Evolutionary conservation across 2,888 invertebrate genomes (phyloP), one percentile per base, ranked within the genome.

Genomic region (Leucania comma): DNA sequence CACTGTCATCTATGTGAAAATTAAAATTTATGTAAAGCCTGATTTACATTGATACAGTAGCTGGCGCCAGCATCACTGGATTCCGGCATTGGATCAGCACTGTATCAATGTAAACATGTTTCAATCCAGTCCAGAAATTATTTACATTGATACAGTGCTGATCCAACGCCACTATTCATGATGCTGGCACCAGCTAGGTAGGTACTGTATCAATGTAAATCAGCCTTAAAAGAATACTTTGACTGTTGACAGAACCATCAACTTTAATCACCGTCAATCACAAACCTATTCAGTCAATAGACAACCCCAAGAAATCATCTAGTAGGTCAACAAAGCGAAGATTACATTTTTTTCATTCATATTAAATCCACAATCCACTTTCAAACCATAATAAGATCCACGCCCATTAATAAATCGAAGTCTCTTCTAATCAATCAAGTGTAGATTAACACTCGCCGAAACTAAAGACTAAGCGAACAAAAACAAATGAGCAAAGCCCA

Each of bases 371-470:
- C 89, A 90, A 87, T 86, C 81, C 81, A 86, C 87, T 85, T 84
- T 82, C 84, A 80, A 87, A 87, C 83, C 65, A 84, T 88, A 89
- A 89, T 88, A 87, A 87, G 83, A 82, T 83, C 87, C 83, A 86
- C 93, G 91, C 93, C 93, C 90, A 87, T 82, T 85, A 78, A 84
- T 85, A 88, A 88, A 90, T 92, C 90, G 89, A 85, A 89, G 88
- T 91, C 85, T 82, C 85, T 86, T 89, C 92, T 91, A 95, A 96
- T 96, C 95, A 95, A 96, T 96, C 95, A 96, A 94, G 90, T 90
- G 90, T 87, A 93, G 92, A 95, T 94, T 93, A 94, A 93, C 94
- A 92, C 93, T 92, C 93, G 87, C 89, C 88, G 84, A 83, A 85
- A 86, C 89, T 86, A 87, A 91, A 90, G 87, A 72, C 87, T 88